Evolutionary conservation across 2,888 invertebrate species (phyloP).

Genomic region (Plemyria rubiginata): DNA sequence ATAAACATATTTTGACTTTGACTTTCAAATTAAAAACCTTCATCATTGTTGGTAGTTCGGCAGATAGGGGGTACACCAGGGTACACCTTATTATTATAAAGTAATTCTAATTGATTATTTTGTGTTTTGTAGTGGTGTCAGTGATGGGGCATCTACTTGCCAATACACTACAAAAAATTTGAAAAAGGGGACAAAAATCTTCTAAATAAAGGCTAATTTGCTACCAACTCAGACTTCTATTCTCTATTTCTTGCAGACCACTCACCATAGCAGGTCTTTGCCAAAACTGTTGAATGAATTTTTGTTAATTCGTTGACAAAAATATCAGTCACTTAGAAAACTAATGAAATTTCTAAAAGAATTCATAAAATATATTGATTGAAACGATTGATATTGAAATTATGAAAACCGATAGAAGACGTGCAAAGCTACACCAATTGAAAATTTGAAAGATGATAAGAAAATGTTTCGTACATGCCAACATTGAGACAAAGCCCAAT

Average conservation of each 20-base stretch:
- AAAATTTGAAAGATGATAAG: slow-evolving; percentile 35
- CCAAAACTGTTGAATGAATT: slow-evolving; percentile 82
- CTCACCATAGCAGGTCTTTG: slow-evolving; percentile 84
- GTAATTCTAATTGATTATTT: neutral
- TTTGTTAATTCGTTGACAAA: slow-evolving; percentile 56
- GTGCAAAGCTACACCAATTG: slow-evolving; percentile 60
- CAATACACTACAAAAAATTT: slow-evolving; percentile 44
- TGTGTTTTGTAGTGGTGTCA: slow-evolving; percentile 50
- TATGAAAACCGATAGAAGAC: slow-evolving; percentile 24
- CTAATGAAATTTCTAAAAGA: slow-evolving; percentile 17
- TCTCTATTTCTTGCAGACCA: slow-evolving; percentile 64
- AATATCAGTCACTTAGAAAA: slow-evolving; percentile 24
- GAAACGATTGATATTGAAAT: slow-evolving; percentile 39
- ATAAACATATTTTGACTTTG: too few species aligned
- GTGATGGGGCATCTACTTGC: slow-evolving; percentile 51
- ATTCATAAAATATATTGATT: slow-evolving; percentile 9
- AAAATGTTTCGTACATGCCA: slow-evolving; percentile 61
- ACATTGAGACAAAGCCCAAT: slow-evolving; percentile 68
- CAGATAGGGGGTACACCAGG: too few species aligned
- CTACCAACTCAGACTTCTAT: slow-evolving; percentile 67
- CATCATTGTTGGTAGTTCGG: too few species aligned
- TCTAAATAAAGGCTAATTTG: slow-evolving; percentile 72
- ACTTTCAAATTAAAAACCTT: too few species aligned
- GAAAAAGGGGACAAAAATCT: slow-evolving; percentile 57
- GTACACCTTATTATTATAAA: neutral